Base-by-base conservation (phyloP, 2,888 invertebrate species). In the Rotaria sp. region DNA sequence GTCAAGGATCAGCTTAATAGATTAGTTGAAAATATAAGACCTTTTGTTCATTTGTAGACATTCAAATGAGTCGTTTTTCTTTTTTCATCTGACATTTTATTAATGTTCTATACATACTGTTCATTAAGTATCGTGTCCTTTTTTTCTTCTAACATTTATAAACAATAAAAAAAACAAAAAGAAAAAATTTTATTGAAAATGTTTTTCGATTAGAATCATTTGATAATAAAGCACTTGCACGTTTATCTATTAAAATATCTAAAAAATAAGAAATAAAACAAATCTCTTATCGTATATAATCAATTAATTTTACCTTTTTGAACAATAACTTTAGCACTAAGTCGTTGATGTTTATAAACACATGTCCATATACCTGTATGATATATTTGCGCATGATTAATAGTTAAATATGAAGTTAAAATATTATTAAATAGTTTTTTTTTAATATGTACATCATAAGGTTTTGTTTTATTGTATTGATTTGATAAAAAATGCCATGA, bases 301-400 rank as follows among this genome's bases (percentile, higher is more conserved):
- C 67, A 67, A 35, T 30, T 18, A 15, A 5, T 35, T 5, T 67
- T 55, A 80, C 75, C 45, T 80, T 45, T 80, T 80, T 80, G 26
- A 41, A 80, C n/a, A 26, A 41, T 1, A 26, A 80, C 24, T 45
- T 41, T 80, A 5, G 45, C 38, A 80, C 41, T 80, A 0, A 38
- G 10, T 13, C 7, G 38, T 80, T 80, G 75, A 26, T 41, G 38
- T 45, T 24, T 24, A 80, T 80, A 80, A 41, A 26, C n/a, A 45
- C 75, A 80, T 80, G 75, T 45, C 75, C 75, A 80, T 41, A 45
- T 24, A 24, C 75, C 75, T 41, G 41, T 41, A 80, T 80, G 75
- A 38, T 24, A 26, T 45, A 41, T 80, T 13, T 80, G 75, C 10
- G 75, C 24, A 26, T 41, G 24, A 45, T n/a, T 24, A 38, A 80